phyloP scores from a whole-genome alignment of 2,113 vertebrate species.

The Cygnus buccinator region DNA sequence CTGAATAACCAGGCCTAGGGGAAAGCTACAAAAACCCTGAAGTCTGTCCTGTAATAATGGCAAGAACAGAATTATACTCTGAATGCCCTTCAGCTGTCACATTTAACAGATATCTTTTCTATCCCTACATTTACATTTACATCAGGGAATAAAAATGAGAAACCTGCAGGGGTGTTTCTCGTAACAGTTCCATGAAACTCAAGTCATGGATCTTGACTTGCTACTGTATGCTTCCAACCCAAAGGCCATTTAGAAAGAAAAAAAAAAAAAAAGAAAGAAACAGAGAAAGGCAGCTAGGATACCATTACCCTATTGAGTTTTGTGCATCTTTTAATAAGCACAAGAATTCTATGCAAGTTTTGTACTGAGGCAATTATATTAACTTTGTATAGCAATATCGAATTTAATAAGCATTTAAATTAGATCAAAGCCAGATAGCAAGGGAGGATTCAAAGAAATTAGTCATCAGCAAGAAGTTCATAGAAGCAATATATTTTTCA shows the following conservation, averaged over 20 bases:
- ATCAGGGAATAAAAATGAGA: neutral
- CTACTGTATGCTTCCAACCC: neutral
- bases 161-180: neutral
- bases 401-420: neutral
- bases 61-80: neutral
- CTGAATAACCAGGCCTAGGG: neutral
- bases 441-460: neutral
- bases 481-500: neutral
- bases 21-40: neutral
- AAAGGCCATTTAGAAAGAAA: neutral
- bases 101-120: neutral
- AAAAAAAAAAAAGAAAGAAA: neutral
- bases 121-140: neutral
- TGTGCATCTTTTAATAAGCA: neutral
- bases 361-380: neutral
- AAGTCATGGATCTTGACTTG: neutral
- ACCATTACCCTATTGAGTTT: neutral
- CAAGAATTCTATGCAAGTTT: neutral
- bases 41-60: neutral
- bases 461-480: neutral
- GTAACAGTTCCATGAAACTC: neutral
- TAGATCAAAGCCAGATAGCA: neutral
- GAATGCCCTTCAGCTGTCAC: neutral
- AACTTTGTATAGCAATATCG: neutral
- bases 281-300: neutral